Evolutionary conservation across 1,140 invertebrate genomes (phyloP), one percentile per base, ranked within the genome.

Genomic region (Megalonaias nervosa): DNA sequence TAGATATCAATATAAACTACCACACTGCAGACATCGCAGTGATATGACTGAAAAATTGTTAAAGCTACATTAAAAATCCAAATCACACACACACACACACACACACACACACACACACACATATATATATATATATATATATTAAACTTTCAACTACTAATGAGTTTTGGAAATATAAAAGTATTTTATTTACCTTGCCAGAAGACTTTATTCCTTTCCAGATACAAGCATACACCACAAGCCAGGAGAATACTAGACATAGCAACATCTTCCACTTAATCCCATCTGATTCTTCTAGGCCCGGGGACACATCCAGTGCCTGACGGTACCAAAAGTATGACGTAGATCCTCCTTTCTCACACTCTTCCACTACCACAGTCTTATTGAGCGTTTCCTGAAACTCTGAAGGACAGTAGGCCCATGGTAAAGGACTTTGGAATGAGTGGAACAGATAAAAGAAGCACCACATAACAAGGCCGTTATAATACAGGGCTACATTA

Each of bases 401-500:
- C 26, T 83, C 81, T 19, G 79, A 85, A 15, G 86, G 86, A 90
- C 98, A 99, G 58, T 94, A 95, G 48, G 96, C 97, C 98, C 98
- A 99, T 0, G 97, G 97, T 15, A 99, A 92, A 85, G 94, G 81
- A 69, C 76, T 73, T 74, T 64, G 82, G 75, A 90, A 89, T 21
- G 91, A 92, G 57, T 86, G 84, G 74, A 94, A 82, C 95, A 94
- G 91, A 81, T 98, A 99, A 91, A 98, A 99, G 19, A 99, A 94
- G 3, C 97, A 97, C 97, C 97, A 99, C 60, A 97, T 97, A 75
- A 99, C 97, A 85, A 99, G 97, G 2, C 97, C 98, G 91, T 99
- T 99, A 92, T 99, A 99, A 90, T 98, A 98, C 94, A 99, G 97
- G 57, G 97, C 97, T 93, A 98, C 97, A 92, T 98, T 98, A 81